Base-by-base conservation (phyloP, 1,140 invertebrate genomes). In the Pseudoatta argentina region DNA sequence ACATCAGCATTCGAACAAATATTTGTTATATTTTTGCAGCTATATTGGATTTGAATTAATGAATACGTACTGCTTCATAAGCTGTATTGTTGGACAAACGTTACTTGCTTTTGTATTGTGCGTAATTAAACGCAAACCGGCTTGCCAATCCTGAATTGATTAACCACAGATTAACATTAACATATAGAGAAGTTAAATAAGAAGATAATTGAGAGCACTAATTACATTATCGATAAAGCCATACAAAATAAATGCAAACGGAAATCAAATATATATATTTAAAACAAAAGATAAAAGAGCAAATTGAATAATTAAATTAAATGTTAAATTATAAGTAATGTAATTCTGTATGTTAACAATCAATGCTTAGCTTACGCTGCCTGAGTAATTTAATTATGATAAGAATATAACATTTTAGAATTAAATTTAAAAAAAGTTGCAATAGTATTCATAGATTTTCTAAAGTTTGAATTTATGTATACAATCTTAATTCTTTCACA, bases 71-170 rank as follows among this genome's bases (percentile, higher is more conserved):
- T 99, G 99, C 96, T 99, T 99, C 97, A 98, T 99, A 48, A 99
- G 96, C 95, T 97, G 99, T 57, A 97, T 99, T 92, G 97, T 97
- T 6, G 98, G 98, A 95, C 99, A 99, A 79, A 99, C 97, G 95
- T 99, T 99, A 95, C 97, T 98, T 89, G 98, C 98, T 96, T 99
- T 99, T 95, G 98, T 99, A 95, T 99, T 99, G 96, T 99, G 98
- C 61, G 99, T 99, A 89, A 99, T 97, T 86, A 96, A 95, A 85
- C 98, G 97, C 73, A 99, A 96, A 51, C 97, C 97, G 92, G 97
- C 96, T 96, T 99, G 98, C 99, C 99, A 99, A 90, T 96, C 96
- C 98, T 99, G 95, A 91, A 89, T 93, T 92, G 92, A 39, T 82
- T 75, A 64, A 85, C 30, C 44, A 48, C 76, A 59, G 48, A 14